phyloP scores from a whole-genome alignment of 1,140 invertebrate species.

The Brachionus rotundiformis region DNA sequence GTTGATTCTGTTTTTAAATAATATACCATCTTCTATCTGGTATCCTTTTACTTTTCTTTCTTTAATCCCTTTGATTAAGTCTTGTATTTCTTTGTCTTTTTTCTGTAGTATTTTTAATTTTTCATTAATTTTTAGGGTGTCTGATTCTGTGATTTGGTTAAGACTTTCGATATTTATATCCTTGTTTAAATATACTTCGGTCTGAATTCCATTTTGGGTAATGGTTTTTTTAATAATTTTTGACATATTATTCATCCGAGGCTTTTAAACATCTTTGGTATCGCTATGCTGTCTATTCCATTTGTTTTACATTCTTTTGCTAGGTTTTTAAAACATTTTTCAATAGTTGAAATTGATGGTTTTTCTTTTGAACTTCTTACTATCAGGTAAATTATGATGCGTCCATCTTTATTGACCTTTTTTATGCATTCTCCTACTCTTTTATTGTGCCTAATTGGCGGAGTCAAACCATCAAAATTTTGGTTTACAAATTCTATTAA shows the following conservation, averaged over 20 bases:
- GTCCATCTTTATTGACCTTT: slow-evolving; percentile 13
- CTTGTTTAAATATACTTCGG: not conserved
- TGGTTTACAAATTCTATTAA: not conserved
- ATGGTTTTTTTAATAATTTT: not conserved
- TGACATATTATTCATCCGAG: not conserved
- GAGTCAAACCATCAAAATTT: not conserved
- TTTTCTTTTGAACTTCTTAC: not conserved
- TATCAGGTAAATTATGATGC: slow-evolving; percentile 6
- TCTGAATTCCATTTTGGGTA: not conserved
- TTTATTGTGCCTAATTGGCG: not conserved
- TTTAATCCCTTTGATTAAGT: not conserved
- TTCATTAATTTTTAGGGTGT: not conserved
- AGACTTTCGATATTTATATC: not conserved
- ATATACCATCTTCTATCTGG: not conserved
- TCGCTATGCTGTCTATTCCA: not conserved
- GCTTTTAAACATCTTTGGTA: not conserved
- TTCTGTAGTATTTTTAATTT: not conserved
- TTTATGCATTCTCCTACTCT: not conserved
- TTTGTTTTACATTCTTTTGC: not conserved
- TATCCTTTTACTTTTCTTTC: not conserved
- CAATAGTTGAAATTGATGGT: not conserved
- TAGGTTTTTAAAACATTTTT: not conserved
- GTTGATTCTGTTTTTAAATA: not conserved
- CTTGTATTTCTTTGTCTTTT: not conserved
- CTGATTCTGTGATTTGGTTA: not conserved